Base-by-base conservation (phyloP, 2,888 invertebrate species). In the Iphiclides podalirius region DNA sequence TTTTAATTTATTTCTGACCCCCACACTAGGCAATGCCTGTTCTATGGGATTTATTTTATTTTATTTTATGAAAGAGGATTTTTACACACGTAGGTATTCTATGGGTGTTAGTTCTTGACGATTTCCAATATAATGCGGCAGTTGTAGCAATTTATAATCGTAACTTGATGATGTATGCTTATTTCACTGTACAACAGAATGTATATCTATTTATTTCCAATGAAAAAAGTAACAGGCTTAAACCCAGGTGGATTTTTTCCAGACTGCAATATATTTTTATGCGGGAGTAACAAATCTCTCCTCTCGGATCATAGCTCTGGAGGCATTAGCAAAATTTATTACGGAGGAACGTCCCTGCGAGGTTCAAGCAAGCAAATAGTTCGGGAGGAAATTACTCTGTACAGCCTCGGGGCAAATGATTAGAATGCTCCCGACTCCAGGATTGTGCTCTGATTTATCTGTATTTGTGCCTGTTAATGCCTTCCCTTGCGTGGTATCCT, bases 241-340 rank as follows among this genome's bases (percentile, higher is more conserved):
- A n/a, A n/a, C n/a, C n/a, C n/a, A n/a, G n/a, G n/a, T n/a, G n/a
- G 16, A 11, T 12, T 12, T 42, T 33, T 13, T 15, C 20, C 6
- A 20, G 23, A 15, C 20, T 13, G 33, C 31, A 46, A 38, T 38
- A 46, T 12, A 34, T 35, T n/a, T n/a, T n/a, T 40, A 15, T 20
- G 11, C 33, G 23, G 33, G 17, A 33, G 37, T 40, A 35, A 47
- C 41, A 36, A 36, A 47, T 47, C 47, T 41, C 36, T 28, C 14
- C 8, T 35, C 35, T 36, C 49, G 38, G 15, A 38, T 44, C 42
- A 26, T 34, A 38, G 26, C 34, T 13, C 26, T 38, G 12, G 49
- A 13, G 15, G 49, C 35, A 40, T 50, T 50, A 50, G 44, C 28
- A 14, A 34, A 50, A 50, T 50, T 50, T 50, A 50, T 50, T 44